Evolutionary conservation across 2,797 vertebrate genomes (phyloP), one percentile per base, ranked within the genome.

Genomic region (Acanthurus tractus): DNA sequence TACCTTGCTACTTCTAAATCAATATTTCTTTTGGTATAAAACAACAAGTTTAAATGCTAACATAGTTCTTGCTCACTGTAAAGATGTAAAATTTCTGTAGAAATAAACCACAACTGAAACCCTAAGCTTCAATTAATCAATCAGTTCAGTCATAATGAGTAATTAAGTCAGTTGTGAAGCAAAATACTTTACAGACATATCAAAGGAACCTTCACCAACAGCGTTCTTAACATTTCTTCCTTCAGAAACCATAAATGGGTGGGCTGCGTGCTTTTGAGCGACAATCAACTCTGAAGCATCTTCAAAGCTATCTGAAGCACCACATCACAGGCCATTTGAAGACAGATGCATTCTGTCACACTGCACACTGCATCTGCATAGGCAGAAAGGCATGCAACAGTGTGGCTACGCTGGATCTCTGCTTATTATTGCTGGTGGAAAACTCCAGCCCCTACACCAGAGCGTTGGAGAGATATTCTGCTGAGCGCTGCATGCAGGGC

Each of bases 401-500:
- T 45, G 84, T 48, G 81, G 84, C 81, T 67, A 2, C 4, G 11
- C 82, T 76, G 62, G 59, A 50, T 70, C 64, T 50, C 23, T 3
- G 69, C 76, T 85, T 71, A 76, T 86, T 88, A 83, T 78, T 58
- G 65, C 79, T 53, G 86, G 82, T 92, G 92, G 92, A 93, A 94
- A 93, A 87, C 88, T 88, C 92, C 88, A 91, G 91, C 70, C 67
- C 62, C 42, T 74, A 44, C 90, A 79, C 87, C 84, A 78, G 56
- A 80, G 84, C 9, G 13, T 70, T 78, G 79, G 82, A 83, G 87
- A 79, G 85, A 76, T 4, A 86, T 94, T 94, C 84, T 94, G 93
- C 93, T 94, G 92, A 94, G 88, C 89, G 53, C 70, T 88, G 92
- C 92, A 90, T n/a, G 82, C 84, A 79, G 82, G 78, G 58, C 76